These are phyloP conservation scores for Alligator sinensis DNA, from an alignment of 2,113 vertebrate genomes.

Conservation along the genomic window DNA sequence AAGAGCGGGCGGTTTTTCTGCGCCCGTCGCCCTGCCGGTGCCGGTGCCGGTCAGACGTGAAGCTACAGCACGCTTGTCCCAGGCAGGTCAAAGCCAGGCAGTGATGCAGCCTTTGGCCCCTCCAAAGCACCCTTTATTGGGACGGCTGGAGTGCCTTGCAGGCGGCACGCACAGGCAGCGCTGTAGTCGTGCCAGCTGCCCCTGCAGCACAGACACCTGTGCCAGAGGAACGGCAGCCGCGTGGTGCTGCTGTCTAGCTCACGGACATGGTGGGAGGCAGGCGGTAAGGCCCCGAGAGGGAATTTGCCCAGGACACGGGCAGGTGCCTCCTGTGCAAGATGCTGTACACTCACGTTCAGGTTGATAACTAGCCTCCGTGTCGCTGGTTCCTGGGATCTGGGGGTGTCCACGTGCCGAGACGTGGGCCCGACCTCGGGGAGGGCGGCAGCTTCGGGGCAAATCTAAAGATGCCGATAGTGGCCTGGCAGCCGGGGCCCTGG, in stretches of 20 bases:
- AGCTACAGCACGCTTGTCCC: neutral
- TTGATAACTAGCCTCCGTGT: neutral
- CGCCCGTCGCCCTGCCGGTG: neutral
- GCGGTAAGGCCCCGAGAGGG: accelerated
- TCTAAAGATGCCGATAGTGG: neutral
- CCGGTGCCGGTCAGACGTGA: neutral
- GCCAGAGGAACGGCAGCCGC: accelerated
- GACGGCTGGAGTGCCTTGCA: neutral
- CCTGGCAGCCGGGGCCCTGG: neutral
- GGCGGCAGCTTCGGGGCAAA: neutral
- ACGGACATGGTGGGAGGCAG: accelerated
- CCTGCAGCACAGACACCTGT: accelerated
- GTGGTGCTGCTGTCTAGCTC: accelerated
- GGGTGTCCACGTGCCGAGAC: neutral
- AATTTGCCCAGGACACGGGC: neutral
- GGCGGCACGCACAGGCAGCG: neutral
- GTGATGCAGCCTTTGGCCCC: accelerated
- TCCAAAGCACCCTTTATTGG: neutral
- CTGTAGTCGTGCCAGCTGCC: neutral
- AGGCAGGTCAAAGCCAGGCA: neutral
- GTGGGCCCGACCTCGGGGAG: neutral
- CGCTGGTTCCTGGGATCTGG: accelerated
- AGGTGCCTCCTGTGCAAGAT: neutral
- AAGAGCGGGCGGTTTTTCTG: neutral
- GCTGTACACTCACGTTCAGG: neutral